phyloP scores from a whole-genome alignment of 2,113 vertebrate genomes.

The Aix galericulata region DNA sequence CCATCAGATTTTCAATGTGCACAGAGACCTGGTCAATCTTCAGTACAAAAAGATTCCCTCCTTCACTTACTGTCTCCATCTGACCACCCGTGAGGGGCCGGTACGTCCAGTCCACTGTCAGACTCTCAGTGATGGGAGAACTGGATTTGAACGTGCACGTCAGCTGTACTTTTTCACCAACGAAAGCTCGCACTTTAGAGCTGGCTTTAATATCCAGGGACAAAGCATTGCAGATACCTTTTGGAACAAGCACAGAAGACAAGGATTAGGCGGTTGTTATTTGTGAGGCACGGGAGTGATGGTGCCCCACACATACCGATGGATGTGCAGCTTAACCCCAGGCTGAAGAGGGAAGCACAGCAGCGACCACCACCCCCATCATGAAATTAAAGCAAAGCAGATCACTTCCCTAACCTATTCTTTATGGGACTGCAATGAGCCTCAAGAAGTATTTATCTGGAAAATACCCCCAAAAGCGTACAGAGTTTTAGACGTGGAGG shows the following conservation, averaged over 20 bases:
- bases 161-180: slow-evolving; percentile 78
- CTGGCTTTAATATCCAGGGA: slow-evolving; percentile 82
- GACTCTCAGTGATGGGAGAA: slow-evolving; percentile 76
- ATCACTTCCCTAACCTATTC: not conserved
- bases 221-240: slow-evolving; percentile 67
- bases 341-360: not conserved
- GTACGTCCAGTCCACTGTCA: slow-evolving; percentile 89
- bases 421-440: accelerated
- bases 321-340: accelerated
- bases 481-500: too few relatives aligned
- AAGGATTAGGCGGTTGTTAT: not conserved
- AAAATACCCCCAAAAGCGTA: not conserved
- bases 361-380: accelerated
- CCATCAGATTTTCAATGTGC: accelerated
- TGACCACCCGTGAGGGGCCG: slow-evolving; percentile 77
- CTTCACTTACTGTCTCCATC: slow-evolving; percentile 75
- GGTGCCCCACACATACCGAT: accelerated
- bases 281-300: accelerated
- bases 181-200: slow-evolving; percentile 75
- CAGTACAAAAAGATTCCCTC: not conserved
- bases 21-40: not conserved
- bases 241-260: not conserved
- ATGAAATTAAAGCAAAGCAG: accelerated
- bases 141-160: slow-evolving; percentile 87
- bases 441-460: accelerated